Evolutionary conservation across 2,888 invertebrate species (phyloP), one percentile per base, ranked within the genome.

Genomic region (Metacarcinus magister): DNA sequence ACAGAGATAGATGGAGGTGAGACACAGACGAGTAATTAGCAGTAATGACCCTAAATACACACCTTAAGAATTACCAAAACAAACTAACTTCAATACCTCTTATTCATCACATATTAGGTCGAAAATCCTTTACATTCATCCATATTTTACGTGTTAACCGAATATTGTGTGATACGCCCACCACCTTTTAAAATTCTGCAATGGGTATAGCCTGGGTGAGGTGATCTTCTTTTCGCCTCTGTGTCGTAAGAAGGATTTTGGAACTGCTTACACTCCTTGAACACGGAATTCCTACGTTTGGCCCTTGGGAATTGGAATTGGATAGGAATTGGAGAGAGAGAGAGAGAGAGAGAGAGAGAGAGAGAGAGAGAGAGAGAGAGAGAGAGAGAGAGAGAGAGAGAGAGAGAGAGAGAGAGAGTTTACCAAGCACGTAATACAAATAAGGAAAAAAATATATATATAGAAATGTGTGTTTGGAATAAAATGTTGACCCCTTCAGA

Each of bases 311-410:
- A 75, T 75, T 75, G 75, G 75, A 75, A 75, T 2, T 75, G 75
- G 10, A 87, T 2, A 28, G 32, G 32, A 10, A 32, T 32, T 82
- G 8, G 32, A 8, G 28, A 28, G 28, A 32, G 13, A 82, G 32
- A 82, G 28, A 32, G 32, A 13, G 82, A 32, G 82, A 82, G 82
- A 82, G 32, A 32, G 82, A 32, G 82, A 32, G 32, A 32, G 82
- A 82, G 32, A 82, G 32, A 82, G 32, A 32, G 82, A 82, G 82
- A 32, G 32, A 82, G 32, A 32, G 32, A 32, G 82, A 82, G 32
- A 32, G 82, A 82, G 82, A 32, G 32, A 82, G 82, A 82, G 82
- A 82, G 75, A 75, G 75, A 75, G 75, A 75, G 75, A 75, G 75
- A 75, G 60, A 60, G 60, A 60, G 67, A 67, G 67, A 67, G 67